These are phyloP conservation scores for Poecilia latipinna DNA, from an alignment of 2,113 vertebrate genomes.

Conservation along the genomic window DNA sequence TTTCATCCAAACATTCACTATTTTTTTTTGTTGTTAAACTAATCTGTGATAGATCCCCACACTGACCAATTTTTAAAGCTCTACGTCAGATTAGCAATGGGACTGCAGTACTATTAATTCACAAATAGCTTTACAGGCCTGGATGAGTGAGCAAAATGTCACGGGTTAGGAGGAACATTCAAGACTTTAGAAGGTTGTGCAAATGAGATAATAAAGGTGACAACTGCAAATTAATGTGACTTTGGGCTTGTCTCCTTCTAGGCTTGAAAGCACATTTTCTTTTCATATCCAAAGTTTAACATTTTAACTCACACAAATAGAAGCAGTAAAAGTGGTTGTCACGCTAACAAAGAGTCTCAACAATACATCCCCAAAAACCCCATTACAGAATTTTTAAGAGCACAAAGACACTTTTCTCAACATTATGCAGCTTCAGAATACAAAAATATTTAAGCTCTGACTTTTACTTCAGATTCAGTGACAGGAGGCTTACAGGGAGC, in stretches of 20 bases:
- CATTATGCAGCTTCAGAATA: slow-evolving; percentile 23
- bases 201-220: neutral
- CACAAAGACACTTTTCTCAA: slow-evolving; percentile 16
- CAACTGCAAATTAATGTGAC: neutral
- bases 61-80: neutral
- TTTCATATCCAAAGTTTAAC: neutral
- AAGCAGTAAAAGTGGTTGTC: neutral
- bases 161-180: neutral
- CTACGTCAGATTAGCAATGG: neutral
- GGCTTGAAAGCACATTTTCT: neutral
- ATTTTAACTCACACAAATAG: neutral
- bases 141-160: neutral
- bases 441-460: slow-evolving; percentile 13
- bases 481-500: slow-evolving; percentile 40
- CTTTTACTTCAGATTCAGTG: slow-evolving; percentile 40
- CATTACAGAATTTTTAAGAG: too few species aligned
- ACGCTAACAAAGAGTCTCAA: neutral
- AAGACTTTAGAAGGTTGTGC: neutral
- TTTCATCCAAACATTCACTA: neutral
- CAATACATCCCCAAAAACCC: neutral
- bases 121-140: neutral
- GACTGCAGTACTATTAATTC: neutral
- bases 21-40: too few species aligned
- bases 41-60: neutral
- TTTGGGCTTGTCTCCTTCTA: neutral